These are phyloP conservation scores for Poeciliopsis presidionis DNA, from an alignment of 2,797 vertebrate species.

Conservation along the genomic window DNA sequence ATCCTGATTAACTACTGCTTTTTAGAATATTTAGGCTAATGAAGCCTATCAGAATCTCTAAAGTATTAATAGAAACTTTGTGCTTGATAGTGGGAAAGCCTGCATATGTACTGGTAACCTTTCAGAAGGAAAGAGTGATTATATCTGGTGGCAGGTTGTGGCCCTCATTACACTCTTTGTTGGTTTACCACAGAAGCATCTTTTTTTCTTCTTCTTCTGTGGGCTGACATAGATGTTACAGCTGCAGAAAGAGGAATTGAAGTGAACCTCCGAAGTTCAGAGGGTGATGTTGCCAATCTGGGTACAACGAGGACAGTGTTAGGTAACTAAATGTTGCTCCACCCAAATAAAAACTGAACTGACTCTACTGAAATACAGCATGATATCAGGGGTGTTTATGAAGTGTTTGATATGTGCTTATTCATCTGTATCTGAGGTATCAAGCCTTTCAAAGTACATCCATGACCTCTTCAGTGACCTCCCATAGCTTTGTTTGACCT, in stretches of 20 bases:
- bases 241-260: conserved; percentile 10
- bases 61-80: background rate
- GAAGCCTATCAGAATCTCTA: background rate
- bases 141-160: background rate
- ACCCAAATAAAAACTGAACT: conserved; percentile 28
- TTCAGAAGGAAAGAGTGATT: background rate
- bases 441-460: background rate
- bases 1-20: background rate
- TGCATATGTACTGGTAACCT: background rate
- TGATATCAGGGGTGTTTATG: background rate
- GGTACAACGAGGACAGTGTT: conserved; percentile 56
- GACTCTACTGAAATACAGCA: background rate
- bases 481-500: background rate
- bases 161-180: background rate
- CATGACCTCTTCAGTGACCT: conserved; percentile 5
- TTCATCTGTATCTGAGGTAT: background rate
- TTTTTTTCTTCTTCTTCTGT: background rate
- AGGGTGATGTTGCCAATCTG: conserved; percentile 11
- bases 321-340: conserved; percentile 1
- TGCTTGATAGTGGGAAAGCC: background rate
- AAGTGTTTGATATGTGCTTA: background rate
- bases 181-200: conserved; percentile 17
- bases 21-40: background rate
- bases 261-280: conserved; percentile 13
- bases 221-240: conserved; percentile 19